Evolutionary conservation across 1,140 invertebrate species (phyloP).

Genomic region (Caenorhabditis tropicalis): DNA sequence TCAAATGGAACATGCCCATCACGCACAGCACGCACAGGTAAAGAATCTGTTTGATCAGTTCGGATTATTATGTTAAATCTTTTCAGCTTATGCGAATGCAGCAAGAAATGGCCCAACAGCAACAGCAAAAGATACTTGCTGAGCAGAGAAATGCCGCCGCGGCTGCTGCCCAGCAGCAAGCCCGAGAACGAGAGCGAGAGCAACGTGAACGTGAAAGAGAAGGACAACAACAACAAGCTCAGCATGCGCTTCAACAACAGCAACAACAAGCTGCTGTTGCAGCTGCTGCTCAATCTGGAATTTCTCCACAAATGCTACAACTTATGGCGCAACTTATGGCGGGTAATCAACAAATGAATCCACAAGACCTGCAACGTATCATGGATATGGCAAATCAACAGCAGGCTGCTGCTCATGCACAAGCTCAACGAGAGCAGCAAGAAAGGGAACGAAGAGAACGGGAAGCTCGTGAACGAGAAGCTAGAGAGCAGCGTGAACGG

Average conservation of each 20-base stretch:
- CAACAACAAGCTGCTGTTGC: background rate
- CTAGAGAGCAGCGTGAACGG: background rate
- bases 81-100: slow-evolving; percentile 16
- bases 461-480: background rate
- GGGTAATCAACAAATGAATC: background rate
- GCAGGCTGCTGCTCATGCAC: background rate
- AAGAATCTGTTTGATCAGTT: too few species aligned
- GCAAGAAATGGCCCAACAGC: background rate
- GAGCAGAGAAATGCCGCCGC: slow-evolving; percentile 18
- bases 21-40: background rate
- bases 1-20: slow-evolving; percentile 11
- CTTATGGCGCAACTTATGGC: background rate
- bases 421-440: slow-evolving; percentile 5
- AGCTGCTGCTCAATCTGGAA: background rate
- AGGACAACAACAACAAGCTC: background rate
- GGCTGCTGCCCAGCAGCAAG: too few species aligned
- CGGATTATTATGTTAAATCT: background rate
- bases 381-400: background rate
- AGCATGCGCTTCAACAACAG: slow-evolving; percentile 15
- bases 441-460: background rate
- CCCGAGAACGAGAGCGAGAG: background rate
- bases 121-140: background rate
- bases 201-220: slow-evolving; percentile 21
- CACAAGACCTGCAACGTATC: background rate
- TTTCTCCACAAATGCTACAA: background rate